Percentiles rank a stretch among this genome's conserved stretches.
Conservation (phyloP, 2,797 vertebrate species). For the Micropoecilia bifurca region DNA sequence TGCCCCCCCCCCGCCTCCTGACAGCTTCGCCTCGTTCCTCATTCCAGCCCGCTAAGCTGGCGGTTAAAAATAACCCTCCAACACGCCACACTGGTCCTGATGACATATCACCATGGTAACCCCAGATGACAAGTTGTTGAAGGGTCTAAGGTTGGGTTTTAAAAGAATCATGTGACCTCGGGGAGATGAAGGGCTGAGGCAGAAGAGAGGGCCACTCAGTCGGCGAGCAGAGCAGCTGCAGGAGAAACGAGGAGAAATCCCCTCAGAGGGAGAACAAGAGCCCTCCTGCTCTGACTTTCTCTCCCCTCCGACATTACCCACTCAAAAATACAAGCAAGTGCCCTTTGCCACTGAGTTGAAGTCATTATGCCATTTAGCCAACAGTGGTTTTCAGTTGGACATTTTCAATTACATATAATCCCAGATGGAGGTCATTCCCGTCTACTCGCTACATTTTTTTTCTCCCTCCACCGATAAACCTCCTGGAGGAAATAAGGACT, state of each 20-base stretch:
- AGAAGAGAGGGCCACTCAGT: conserved; percentile 23
- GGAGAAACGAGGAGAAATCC: conserved; percentile 55
- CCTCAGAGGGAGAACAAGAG: conserved; percentile 17
- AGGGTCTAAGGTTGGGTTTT: conserved; percentile 59
- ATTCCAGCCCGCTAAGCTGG: conserved; percentile 38
- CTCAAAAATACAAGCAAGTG: conserved; percentile 60
- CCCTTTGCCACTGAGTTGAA: conserved; percentile 54
- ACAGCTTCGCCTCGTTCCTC: conserved; percentile 37
- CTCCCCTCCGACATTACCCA: conserved; percentile 42
- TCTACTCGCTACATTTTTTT: not conserved
- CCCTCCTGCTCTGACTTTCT: conserved; percentile 19
- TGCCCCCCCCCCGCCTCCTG: conserved; percentile 22
- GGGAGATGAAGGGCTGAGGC: conserved; percentile 27
- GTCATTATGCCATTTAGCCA: conserved; percentile 62
- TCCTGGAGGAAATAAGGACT: not conserved
- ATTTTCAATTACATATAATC: conserved; percentile 39
- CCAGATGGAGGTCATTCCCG: conserved; percentile 11
- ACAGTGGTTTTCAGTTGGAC: conserved; percentile 47
- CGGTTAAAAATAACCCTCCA: conserved; percentile 64
- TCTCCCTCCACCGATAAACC: not conserved
- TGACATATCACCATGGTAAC: conserved; percentile 71
- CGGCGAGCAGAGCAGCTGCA: conserved; percentile 52
- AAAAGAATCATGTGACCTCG: conserved; percentile 60
- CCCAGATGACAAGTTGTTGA: conserved; percentile 54
- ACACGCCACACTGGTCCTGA: conserved; percentile 50